Conservation (phyloP, 2,888 invertebrate genomes). For the Plagodis pulveraria region DNA sequence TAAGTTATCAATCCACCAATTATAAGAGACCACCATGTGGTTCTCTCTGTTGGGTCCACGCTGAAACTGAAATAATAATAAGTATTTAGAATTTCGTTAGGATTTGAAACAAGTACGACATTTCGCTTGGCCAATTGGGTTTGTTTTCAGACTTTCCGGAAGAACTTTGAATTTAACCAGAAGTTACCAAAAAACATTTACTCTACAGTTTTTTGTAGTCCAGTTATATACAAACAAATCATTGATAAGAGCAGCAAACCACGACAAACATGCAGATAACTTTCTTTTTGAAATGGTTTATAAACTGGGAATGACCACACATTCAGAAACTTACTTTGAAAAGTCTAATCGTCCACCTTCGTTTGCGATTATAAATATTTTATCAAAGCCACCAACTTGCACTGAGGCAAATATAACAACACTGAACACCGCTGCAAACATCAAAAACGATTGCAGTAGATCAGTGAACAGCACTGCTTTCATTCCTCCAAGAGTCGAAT, state of each 20-base stretch:
- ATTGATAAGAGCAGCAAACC: too few relatives aligned
- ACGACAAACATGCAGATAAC: too few relatives aligned
- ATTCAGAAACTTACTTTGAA: slow-evolving; percentile 80
- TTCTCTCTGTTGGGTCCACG: slow-evolving; percentile 91
- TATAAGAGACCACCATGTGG: slow-evolving; percentile 92
- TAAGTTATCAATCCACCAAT: slow-evolving; percentile 94
- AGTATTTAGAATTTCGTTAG: background rate
- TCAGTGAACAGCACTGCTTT: slow-evolving; percentile 96
- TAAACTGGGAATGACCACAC: too few relatives aligned
- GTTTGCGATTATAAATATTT: slow-evolving; percentile 89
- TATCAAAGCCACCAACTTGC: slow-evolving; percentile 88
- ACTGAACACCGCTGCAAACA: slow-evolving; percentile 93
- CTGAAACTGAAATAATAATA: slow-evolving; percentile 84
- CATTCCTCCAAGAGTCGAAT: slow-evolving; percentile 95
- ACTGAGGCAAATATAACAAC: slow-evolving; percentile 90
- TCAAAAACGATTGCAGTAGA: slow-evolving; percentile 92
- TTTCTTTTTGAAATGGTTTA: too few relatives aligned
- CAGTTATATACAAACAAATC: too few relatives aligned
- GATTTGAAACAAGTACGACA: background rate
- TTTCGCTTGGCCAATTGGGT: too few relatives aligned
- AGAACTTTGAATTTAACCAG: too few relatives aligned
- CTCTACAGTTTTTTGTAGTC: too few relatives aligned
- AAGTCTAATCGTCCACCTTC: slow-evolving; percentile 89
- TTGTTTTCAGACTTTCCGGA: too few relatives aligned
- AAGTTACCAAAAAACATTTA: too few relatives aligned